Conservation (phyloP, 2,797 vertebrate genomes). For the Myripristis jacobus region DNA sequence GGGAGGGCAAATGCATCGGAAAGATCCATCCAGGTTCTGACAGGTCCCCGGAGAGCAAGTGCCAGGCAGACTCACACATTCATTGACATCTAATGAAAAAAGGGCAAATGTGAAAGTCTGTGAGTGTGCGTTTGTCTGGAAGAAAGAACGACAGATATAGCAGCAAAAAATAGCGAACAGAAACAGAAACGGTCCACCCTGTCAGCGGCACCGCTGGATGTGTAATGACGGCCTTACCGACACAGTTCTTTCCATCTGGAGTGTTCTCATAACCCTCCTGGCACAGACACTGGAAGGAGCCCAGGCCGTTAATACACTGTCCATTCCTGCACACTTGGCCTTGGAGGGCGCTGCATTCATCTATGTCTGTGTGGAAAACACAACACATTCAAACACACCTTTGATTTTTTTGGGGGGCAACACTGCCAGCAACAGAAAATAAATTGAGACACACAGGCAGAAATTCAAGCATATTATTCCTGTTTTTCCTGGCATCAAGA, state of each 20-base stretch:
- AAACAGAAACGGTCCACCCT: too few species aligned
- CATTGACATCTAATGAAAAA: conserved; percentile 86
- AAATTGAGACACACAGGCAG: not conserved
- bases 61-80: conserved; percentile 89
- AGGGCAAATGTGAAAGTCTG: not conserved
- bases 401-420: not conserved
- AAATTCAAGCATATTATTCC: not conserved
- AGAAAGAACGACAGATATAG: too few species aligned
- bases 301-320: conserved; percentile 92
- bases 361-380: conserved; percentile 83
- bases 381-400: not conserved
- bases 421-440: not conserved
- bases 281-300: conserved; percentile 95
- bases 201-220: not conserved
- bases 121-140: not conserved
- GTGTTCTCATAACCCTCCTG: conserved; percentile 92
- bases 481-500: conserved; percentile 1
- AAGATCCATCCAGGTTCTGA: conserved; percentile 94
- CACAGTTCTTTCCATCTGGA: conserved; percentile 91
- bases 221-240: conserved; percentile 83
- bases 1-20: conserved; percentile 92
- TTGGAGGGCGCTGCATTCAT: conserved; percentile 90
- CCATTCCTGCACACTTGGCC: conserved; percentile 93
- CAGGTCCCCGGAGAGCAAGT: conserved; percentile 95
- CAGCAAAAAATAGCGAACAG: not conserved